phyloP scores from a whole-genome alignment of 2,797 vertebrate species.

The Propithecus deckenii region DNA sequence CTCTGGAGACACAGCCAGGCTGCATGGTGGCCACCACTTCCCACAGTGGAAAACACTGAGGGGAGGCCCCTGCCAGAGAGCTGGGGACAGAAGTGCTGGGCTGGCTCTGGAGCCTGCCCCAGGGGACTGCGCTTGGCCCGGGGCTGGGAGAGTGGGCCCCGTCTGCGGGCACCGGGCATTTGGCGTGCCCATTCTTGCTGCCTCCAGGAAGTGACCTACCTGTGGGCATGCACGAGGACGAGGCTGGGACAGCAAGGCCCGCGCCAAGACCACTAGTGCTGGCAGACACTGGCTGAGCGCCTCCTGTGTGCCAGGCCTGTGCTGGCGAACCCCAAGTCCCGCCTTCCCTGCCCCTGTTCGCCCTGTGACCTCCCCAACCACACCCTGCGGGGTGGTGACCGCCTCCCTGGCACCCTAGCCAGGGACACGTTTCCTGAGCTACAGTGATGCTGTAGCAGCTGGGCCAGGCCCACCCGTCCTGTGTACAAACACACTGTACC shows the following conservation, averaged over 20 bases:
- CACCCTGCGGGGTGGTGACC: fast-evolving
- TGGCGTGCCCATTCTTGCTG: not conserved
- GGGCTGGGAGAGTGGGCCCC: not conserved
- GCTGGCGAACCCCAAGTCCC: not conserved
- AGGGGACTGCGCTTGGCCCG: not conserved
- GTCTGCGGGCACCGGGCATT: fast-evolving
- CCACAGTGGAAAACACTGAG: not conserved
- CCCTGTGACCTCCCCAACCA: not conserved
- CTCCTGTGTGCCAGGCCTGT: not conserved
- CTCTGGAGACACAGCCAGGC: not conserved
- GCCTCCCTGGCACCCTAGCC: not conserved
- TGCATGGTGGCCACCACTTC: no score
- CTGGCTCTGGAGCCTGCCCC: not conserved
- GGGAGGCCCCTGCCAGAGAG: not conserved
- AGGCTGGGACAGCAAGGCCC: not conserved
- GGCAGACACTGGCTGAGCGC: not conserved
- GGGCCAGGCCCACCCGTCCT: not conserved
- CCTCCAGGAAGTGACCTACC: not conserved
- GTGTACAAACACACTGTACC: no score
- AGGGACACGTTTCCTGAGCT: not conserved
- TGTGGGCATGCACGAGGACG: fast-evolving
- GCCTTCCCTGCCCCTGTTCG: not conserved
- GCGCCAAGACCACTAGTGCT: no score
- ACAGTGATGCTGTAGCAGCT: not conserved
- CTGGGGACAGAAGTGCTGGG: not conserved